Base-by-base conservation (phyloP, 2,888 invertebrate genomes). In the Noctua janthe region DNA sequence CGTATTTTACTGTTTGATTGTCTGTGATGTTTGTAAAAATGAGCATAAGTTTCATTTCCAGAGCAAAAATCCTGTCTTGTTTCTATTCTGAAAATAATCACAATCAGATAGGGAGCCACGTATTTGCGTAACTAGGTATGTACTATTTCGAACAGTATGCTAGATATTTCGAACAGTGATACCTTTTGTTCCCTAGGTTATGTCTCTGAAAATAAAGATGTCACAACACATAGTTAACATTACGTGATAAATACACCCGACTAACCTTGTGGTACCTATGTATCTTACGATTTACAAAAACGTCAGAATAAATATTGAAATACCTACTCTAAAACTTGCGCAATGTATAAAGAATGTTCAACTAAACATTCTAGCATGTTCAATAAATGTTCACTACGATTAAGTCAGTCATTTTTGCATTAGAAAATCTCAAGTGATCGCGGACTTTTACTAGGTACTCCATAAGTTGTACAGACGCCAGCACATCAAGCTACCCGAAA, bases 251-350 rank as follows among this genome's bases (percentile, higher is more conserved):
- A 83, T 83, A 75, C 66, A 80, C 62, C 59, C 43, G 17, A 73
- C 64, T 73, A 66, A 83, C 77, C 77, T 85, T 86, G 85, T 51
- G 17, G 43, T 74, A 51, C 43, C 20, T 59, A 29, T 7, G 59
- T 75, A 69, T n/a, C 66, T 74, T 67, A 78, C 77, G 62, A 83
- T 54, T 71, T 67, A 78, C 75, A 56, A 83, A 80, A 75, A 77
- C 20, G 15, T 76, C 73, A 81, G 62, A 83, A 83, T 47, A 87
- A 83, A 86, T 78, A 84, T 76, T 78, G 74, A 69, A 35, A 59
- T 67, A 74, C 17, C 8, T 47, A 51, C 56, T 4, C 29, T n/a
- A 64, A 29, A 64, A 71, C 67, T 78, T 81, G 49, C 54, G 75
- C 39, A 73, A 83, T 71, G 71, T 29, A 29, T 70, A 51, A 4